Base-by-base conservation (phyloP, 1,140 invertebrate species). In the Solenopsis invicta region DNA sequence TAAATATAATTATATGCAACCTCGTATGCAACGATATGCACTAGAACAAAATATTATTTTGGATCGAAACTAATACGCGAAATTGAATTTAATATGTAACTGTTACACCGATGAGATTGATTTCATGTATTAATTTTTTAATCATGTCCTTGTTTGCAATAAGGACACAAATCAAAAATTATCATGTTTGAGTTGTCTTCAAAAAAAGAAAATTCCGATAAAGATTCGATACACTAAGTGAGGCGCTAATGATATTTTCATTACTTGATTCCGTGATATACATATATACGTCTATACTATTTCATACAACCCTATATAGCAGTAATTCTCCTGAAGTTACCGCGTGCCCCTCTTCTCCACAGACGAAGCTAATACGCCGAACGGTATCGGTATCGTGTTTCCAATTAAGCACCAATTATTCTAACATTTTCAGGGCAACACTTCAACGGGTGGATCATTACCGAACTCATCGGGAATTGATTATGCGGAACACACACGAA, bases 361-460 rank as follows among this genome's bases (percentile, higher is more conserved):
- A 84, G 80, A 72, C 80, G 67, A 87, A 87, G 61, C 86, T 84
- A 87, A 87, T 87, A 66, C 50, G n/a, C 54, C 24, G 85, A 77
- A 41, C 72, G 64, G 71, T 85, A 85, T 85, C 87, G 41, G 45
- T 85, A 85, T 85, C 76, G 64, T 45, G 54, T 88, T 86, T 88
- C 87, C 87, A 88, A 88, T 88, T 88, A 88, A 81, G 87, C 87
- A 21, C 61, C 85, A 80, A 88, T 88, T 88, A 88, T 88, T 41
- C 59, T 86, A 72, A 77, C 62, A 86, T 88, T 88, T 86, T 88
- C 87, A 41, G 82, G 5, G 59, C 61, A 77, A 85, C 82, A 85
- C 86, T 87, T 87, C 71, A 41, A 24, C 48, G 45, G 8, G 24
- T 18, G 21, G 80, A 74, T 87, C 78, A 87, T 87, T 87, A 87